phyloP scores from a whole-genome alignment of 2,113 vertebrate genomes.

The Antennarius striatus region DNA sequence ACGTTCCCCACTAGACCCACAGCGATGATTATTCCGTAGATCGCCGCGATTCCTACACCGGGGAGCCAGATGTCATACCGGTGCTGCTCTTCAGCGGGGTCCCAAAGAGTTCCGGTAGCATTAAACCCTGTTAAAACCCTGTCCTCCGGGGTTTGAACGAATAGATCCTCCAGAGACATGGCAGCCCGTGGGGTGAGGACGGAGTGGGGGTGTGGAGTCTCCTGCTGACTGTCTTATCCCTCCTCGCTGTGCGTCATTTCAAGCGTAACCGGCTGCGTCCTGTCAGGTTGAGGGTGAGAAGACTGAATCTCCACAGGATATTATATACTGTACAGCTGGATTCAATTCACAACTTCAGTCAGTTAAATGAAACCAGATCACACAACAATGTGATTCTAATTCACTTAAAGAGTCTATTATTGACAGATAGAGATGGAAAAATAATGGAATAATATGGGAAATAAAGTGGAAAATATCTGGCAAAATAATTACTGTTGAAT shows the following conservation, averaged over 20 bases:
- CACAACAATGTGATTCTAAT: no score
- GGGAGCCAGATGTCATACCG: constrained; percentile 60
- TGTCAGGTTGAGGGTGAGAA: no score
- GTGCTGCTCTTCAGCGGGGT: constrained; percentile 4
- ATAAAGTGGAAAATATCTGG: no score
- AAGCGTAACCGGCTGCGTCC: background rate
- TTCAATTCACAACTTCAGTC: no score
- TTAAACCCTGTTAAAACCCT: constrained; percentile 13
- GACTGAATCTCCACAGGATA: no score
- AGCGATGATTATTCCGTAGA: constrained; percentile 88
- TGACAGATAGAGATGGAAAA: no score
- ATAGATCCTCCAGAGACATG: constrained; percentile 56
- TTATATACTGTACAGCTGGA: no score
- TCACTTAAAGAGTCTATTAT: no score
- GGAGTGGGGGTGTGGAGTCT: background rate
- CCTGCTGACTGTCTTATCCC: background rate
- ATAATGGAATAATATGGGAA: no score
- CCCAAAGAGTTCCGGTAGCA: constrained; percentile 14
- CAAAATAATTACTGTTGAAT: no score
- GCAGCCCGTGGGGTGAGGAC: background rate
- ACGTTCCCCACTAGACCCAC: constrained; percentile 92
- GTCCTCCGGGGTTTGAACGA: constrained; percentile 18
- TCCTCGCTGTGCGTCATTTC: constrained; percentile 43
- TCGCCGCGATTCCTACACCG: constrained; percentile 49
- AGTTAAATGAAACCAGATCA: no score